Base-by-base conservation (phyloP, 1,140 invertebrate genomes). In the Chionoecetes opilio region DNA sequence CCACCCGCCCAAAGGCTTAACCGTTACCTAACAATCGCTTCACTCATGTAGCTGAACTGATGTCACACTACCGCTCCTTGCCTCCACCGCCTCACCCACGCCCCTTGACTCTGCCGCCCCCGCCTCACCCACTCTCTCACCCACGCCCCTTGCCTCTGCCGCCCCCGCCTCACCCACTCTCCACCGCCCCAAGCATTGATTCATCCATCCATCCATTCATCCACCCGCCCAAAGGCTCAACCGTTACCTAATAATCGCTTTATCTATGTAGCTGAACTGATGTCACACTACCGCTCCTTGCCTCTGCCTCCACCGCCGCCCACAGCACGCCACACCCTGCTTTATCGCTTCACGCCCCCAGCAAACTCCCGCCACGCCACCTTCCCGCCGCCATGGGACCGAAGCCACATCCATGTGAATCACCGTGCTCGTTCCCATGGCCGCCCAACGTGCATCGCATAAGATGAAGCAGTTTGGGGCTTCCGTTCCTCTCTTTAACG, bases 201-300 rank as follows among this genome's bases (percentile, higher is more conserved):
- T n/a, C n/a, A n/a, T 31, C 87, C 34, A 21, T 29, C 21, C 34
- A n/a, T 84, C 91, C 75, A 63, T 8, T 31, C 63, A 35, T 82
- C 35, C 63, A 92, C 91, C n/a, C 32, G n/a, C 31, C n/a, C 34
- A 34, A 31, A 34, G 31, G 26, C 53, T 21, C 29, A 31, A 63
- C n/a, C 37, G 46, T 92, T 32, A 90, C 35, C 63, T 21, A 38
- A 87, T 31, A 53, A 31, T 41, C 41, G 31, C 35, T 32, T 86
- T n/a, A 37, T 85, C 92, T 41, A n/a, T 88, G 26, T 91, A 91
- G 93, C 92, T 63, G 92, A 93, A 93, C 92, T 93, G 92, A 93
- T 88, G 53, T 32, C 31, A 75, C 38, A 93, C n/a, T 21, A n/a
- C 63, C 41, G 41, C n/a, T 32, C 85, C 26, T 14, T 53, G 46